phyloP scores from a whole-genome alignment of 2,888 invertebrate genomes.

The Morpho deidamia region DNA sequence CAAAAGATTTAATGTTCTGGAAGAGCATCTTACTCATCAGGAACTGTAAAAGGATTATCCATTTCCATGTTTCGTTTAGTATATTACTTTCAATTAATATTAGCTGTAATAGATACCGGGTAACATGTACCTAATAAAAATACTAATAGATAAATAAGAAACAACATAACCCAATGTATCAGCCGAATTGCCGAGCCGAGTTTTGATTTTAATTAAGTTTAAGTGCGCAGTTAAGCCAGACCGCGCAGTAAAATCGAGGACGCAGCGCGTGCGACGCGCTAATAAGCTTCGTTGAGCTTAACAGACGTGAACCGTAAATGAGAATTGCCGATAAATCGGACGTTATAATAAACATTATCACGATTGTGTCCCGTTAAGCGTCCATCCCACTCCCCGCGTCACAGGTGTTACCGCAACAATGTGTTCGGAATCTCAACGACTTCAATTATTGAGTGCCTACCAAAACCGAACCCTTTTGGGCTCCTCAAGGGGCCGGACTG shows the following conservation, averaged over 20 bases:
- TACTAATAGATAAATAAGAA: too few species aligned
- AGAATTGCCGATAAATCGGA: conserved; percentile 71
- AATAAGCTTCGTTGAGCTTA: conserved; percentile 60
- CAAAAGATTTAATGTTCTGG: too few species aligned
- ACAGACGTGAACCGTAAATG: conserved; percentile 58
- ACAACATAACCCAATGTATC: conserved; percentile 42
- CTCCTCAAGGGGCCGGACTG: conserved; percentile 69
- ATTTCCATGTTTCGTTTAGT: too few species aligned
- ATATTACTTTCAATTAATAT: too few species aligned
- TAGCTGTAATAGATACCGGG: too few species aligned
- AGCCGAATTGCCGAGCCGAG: conserved; percentile 55
- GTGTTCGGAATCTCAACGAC: conserved; percentile 73
- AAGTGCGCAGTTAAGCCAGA: conserved; percentile 52
- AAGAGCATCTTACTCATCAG: too few species aligned
- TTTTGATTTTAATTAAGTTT: conserved; percentile 73
- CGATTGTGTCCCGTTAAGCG: conserved; percentile 68
- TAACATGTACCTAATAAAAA: too few species aligned
- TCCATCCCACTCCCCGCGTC: conserved; percentile 30
- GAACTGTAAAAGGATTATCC: too few species aligned
- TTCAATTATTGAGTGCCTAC: conserved; percentile 75
- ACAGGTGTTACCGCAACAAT: conserved; percentile 66
- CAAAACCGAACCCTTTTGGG: conserved; percentile 66
- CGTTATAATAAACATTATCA: conserved; percentile 74
- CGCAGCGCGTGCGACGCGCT: conserved; percentile 50
- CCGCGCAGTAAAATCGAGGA: conserved; percentile 57